These are phyloP conservation scores for Ophiodon elongatus DNA, from an alignment of 2,113 vertebrate species.

Conservation along the genomic window DNA sequence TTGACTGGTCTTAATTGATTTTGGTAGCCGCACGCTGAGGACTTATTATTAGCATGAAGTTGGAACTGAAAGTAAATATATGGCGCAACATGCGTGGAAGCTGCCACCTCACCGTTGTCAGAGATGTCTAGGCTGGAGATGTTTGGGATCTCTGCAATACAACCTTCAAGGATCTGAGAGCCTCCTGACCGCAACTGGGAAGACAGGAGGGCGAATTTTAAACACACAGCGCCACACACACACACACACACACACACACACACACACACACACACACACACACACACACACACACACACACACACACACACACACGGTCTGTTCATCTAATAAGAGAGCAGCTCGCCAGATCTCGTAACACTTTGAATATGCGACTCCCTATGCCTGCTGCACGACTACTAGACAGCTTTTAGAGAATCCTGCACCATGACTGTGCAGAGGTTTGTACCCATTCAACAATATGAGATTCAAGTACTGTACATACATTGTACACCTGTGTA, in stretches of 20 bases:
- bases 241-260: not conserved
- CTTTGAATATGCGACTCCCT: not conserved
- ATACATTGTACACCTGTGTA: not conserved
- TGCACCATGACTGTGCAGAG: not conserved
- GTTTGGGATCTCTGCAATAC: constrained; percentile 97
- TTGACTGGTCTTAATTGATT: not conserved
- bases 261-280: not conserved
- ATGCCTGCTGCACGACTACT: not conserved
- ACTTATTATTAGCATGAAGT: not conserved
- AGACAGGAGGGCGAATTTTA: constrained; percentile 34
- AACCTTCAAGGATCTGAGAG: constrained; percentile 96
- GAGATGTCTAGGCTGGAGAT: constrained; percentile 97
- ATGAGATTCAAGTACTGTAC: not conserved
- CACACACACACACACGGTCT: not conserved
- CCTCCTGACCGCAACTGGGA: constrained; percentile 94
- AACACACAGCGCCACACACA: not conserved
- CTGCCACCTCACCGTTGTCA: constrained; percentile 91
- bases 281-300: not conserved
- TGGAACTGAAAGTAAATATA: not conserved
- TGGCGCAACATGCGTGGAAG: not conserved
- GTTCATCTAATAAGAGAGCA: not conserved
- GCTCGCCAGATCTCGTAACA: not conserved
- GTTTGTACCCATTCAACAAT: not conserved
- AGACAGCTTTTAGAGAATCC: not conserved
- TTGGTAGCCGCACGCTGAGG: not conserved